These are phyloP conservation scores for Pongo pygmaeus DNA, from an alignment of 2,113 vertebrate species.

Conservation along the genomic window DNA sequence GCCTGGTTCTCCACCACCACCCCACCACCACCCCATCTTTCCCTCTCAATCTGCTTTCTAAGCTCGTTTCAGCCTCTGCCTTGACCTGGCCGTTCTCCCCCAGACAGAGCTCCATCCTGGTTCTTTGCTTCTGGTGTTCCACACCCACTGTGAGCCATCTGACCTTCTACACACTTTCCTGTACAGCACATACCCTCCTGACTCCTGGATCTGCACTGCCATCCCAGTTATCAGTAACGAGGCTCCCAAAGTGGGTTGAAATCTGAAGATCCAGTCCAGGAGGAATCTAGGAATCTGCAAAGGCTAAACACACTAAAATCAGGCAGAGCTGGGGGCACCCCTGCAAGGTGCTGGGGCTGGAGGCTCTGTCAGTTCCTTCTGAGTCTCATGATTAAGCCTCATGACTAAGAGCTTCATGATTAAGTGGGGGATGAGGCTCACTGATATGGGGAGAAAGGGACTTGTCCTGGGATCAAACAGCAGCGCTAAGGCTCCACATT, in stretches of 20 bases:
- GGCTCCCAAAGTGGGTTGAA: not conserved
- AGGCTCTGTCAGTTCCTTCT: not conserved
- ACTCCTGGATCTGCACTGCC: not conserved
- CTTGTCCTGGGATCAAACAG: not conserved
- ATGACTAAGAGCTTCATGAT: not conserved
- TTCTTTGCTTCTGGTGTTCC: not conserved
- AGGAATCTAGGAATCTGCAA: not conserved
- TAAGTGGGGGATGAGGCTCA: not conserved
- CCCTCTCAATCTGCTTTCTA: not conserved
- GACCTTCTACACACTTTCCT: not conserved
- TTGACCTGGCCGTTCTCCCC: not conserved
- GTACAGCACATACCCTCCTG: too few species aligned
- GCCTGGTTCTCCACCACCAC: not conserved
- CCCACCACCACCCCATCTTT: fast-evolving
- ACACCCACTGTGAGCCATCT: not conserved
- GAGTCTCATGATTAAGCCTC: not conserved
- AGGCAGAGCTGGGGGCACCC: too few species aligned
- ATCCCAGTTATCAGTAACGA: not conserved
- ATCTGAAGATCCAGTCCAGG: not conserved
- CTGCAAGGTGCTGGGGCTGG: not conserved
- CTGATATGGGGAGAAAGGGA: not conserved
- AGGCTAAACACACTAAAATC: not conserved
- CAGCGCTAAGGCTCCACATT: not conserved
- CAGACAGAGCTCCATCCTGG: not conserved
- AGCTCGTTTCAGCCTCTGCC: not conserved